These are phyloP conservation scores for Cremastinae sp. DNA, from an alignment of 2,888 invertebrate species.

Conservation along the genomic window DNA sequence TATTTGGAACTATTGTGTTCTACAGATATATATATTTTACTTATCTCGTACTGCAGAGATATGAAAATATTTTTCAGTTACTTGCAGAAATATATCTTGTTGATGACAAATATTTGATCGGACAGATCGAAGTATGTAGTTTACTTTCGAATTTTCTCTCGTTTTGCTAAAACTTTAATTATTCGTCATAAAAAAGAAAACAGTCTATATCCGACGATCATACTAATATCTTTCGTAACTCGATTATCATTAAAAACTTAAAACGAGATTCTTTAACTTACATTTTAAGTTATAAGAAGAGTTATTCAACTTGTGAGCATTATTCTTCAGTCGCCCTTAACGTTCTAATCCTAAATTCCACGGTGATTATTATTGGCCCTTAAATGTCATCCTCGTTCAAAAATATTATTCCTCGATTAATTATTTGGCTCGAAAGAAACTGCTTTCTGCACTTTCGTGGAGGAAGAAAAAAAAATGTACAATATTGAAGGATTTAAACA, in stretches of 20 bases:
- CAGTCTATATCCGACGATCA: too few species aligned
- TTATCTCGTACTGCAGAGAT: neutral
- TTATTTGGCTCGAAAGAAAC: conserved; percentile 1
- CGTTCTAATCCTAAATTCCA: conserved; percentile 4
- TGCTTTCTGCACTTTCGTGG: neutral
- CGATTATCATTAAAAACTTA: too few species aligned
- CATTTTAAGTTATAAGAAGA: conserved; percentile 9
- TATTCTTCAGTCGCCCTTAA: conserved; percentile 58
- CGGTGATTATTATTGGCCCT: conserved; percentile 36
- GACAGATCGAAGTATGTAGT: too few species aligned
- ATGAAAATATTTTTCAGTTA: neutral
- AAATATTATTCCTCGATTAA: conserved; percentile 6
- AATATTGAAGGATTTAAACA: neutral
- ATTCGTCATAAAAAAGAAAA: too few species aligned
- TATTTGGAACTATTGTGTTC: neutral
- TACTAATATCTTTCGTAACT: neutral
- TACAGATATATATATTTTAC: neutral
- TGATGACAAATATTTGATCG: too few species aligned
- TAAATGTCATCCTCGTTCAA: conserved; percentile 22
- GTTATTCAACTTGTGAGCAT: conserved; percentile 57
- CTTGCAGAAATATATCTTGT: too few species aligned
- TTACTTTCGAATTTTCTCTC: too few species aligned
- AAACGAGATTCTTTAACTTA: conserved; percentile 11
- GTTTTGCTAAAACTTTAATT: too few species aligned
- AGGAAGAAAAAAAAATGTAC: neutral